Evolutionary conservation across 2,797 vertebrate species (phyloP).

Genomic region (Lutra lutra): DNA sequence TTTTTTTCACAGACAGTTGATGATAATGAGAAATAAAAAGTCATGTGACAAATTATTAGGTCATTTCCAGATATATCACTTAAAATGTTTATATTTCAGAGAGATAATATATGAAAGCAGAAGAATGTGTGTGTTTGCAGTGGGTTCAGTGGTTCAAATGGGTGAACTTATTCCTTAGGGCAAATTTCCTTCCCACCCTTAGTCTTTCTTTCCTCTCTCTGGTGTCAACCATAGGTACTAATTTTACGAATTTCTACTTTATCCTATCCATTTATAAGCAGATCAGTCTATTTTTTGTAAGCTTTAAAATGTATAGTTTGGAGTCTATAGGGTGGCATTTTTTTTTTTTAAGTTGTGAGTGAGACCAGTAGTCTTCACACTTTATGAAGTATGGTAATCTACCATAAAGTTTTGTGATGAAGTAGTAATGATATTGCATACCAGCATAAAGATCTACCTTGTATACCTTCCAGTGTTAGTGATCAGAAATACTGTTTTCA

Average conservation of each 20-base stretch:
- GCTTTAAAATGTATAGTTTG: constrained; percentile 42
- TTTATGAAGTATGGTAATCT: not conserved
- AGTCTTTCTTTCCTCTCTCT: not conserved
- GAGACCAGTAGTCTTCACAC: not conserved
- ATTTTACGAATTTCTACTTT: not conserved
- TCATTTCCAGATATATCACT: not conserved
- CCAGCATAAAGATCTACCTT: not conserved
- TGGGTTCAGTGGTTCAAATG: not conserved
- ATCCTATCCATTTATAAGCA: not conserved
- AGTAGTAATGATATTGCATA: not conserved
- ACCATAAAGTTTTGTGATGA: not conserved
- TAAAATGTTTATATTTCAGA: not conserved
- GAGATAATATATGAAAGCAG: not conserved
- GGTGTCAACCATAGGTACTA: not conserved
- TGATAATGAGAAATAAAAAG: not conserved
- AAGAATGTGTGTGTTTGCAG: not conserved
- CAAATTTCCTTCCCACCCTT: not conserved
- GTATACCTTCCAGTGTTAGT: not conserved
- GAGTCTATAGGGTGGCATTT: not conserved
- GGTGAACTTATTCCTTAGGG: not conserved
- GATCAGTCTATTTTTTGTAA: constrained; percentile 41
- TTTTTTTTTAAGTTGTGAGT: not conserved
- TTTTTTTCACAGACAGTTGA: constrained; percentile 38
- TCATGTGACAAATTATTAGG: not conserved
- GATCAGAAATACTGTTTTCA: not conserved